A percentile compares a stretch with the other conserved stretches of the same genome.
Conservation (phyloP, 2,797 vertebrate species). For the Loris lydekkerianus region DNA sequence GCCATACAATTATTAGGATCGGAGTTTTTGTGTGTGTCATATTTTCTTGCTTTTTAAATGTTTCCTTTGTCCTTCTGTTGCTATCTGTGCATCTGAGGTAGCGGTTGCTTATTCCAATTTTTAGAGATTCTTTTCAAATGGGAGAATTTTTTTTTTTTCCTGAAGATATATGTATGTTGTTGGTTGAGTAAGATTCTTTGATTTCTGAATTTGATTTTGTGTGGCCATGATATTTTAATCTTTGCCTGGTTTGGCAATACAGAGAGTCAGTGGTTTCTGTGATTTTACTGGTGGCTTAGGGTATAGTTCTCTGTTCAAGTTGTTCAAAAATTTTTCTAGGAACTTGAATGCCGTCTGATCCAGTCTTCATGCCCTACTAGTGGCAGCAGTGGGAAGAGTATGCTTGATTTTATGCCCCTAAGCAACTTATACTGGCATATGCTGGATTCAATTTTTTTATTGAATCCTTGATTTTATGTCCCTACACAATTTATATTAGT, state of each 20-base stretch:
- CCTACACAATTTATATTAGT: neutral
- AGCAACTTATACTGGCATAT: neutral
- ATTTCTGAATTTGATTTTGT: neutral
- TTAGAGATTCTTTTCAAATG: neutral
- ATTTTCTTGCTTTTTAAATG: neutral
- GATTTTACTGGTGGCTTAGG: neutral
- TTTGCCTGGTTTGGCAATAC: neutral
- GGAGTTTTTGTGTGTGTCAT: neutral
- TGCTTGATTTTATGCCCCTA: neutral
- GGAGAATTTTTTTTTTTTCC: neutral
- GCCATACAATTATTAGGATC: neutral
- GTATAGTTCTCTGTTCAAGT: neutral
- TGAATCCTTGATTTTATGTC: neutral
- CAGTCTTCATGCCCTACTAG: neutral
- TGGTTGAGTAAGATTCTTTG: neutral
- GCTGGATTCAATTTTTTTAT: too few species aligned
- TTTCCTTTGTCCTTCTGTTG: neutral
- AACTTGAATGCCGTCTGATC: neutral
- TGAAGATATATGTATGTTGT: neutral
- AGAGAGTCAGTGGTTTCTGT: neutral
- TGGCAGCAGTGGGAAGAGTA: neutral
- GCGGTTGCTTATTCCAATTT: neutral
- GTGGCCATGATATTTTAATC: neutral
- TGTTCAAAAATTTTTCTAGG: neutral
- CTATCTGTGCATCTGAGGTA: neutral